Evolutionary conservation across 2,113 vertebrate species (phyloP).

Genomic region (Indri indri): DNA sequence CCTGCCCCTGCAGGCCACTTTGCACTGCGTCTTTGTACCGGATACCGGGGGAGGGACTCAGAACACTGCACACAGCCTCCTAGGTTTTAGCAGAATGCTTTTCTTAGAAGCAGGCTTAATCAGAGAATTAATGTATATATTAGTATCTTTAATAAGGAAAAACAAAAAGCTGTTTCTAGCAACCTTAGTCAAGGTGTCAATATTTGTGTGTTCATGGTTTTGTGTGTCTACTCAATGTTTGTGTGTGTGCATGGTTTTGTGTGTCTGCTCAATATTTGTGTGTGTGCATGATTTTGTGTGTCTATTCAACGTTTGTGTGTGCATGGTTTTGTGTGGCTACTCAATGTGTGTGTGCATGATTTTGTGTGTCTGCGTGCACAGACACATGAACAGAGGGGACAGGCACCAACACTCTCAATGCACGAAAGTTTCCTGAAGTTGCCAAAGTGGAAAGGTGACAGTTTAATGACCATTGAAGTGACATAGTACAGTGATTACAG

Average conservation of each 20-base stretch:
- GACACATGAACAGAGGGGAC: neutral
- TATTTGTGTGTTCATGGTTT: fast-evolving
- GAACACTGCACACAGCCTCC: neutral
- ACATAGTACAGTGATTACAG: neutral
- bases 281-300: neutral
- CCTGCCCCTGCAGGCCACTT: neutral
- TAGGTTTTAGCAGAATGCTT: neutral
- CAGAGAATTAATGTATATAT: neutral
- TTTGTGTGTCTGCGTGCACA: neutral
- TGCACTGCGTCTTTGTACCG: neutral
- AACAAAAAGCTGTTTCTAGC: neutral
- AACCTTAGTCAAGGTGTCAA: neutral
- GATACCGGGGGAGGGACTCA: neutral
- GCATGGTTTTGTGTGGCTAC: neutral
- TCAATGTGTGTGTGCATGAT: neutral
- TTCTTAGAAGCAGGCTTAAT: neutral
- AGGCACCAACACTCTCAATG: neutral
- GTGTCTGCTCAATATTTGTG: too few relatives aligned
- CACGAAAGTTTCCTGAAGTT: neutral
- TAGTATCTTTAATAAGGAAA: neutral
- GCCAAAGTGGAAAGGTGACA: neutral
- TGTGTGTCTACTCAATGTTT: too few relatives aligned
- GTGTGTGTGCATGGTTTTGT: fast-evolving
- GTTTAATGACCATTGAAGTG: neutral
- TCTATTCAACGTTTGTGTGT: too few relatives aligned